phyloP scores from a whole-genome alignment of 2,113 vertebrate genomes.

The Maccullochella peelii region DNA sequence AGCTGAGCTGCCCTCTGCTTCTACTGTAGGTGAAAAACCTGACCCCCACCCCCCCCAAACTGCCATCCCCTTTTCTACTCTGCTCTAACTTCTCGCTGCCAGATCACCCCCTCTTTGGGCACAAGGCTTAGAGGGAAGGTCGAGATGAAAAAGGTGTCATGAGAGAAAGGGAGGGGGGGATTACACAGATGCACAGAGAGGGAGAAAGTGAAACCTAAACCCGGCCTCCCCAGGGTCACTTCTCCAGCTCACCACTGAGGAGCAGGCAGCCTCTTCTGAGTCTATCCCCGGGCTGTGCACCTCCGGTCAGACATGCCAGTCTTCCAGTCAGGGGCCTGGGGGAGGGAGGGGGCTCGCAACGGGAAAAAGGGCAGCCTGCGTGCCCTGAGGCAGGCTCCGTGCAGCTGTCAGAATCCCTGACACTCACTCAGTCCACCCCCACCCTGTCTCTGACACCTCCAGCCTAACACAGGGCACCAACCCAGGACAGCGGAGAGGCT shows the following conservation, averaged over 20 bases:
- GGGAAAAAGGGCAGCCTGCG: constrained; percentile 46
- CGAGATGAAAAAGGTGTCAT: constrained; percentile 11
- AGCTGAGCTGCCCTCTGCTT: not conserved
- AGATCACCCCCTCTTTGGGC: constrained; percentile 17
- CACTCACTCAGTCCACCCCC: constrained; percentile 20
- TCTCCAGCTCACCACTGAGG: constrained; percentile 31
- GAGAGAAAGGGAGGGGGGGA: not conserved
- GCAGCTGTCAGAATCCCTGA: constrained; percentile 71
- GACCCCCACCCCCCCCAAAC: not conserved
- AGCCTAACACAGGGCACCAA: constrained; percentile 29
- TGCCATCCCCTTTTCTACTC: not conserved
- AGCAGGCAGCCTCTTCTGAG: constrained; percentile 44
- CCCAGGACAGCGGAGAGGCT: constrained; percentile 33
- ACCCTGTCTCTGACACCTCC: constrained; percentile 39
- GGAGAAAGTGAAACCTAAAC: constrained; percentile 37
- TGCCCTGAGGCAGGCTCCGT: constrained; percentile 44
- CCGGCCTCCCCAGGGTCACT: constrained; percentile 17
- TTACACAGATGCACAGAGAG: constrained; percentile 3
- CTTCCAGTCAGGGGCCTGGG: constrained; percentile 25
- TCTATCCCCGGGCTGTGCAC: constrained; percentile 43
- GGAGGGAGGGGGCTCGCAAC: not conserved
- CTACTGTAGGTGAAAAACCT: not conserved
- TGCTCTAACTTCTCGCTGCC: constrained; percentile 1
- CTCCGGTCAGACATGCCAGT: constrained; percentile 52
- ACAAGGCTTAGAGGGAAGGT: not conserved